Percentiles rank a stretch among this genome's conserved stretches.
Evolutionary conservation across 2,888 invertebrate species (phyloP).

Genomic region (Drosophila emarginata): DNA sequence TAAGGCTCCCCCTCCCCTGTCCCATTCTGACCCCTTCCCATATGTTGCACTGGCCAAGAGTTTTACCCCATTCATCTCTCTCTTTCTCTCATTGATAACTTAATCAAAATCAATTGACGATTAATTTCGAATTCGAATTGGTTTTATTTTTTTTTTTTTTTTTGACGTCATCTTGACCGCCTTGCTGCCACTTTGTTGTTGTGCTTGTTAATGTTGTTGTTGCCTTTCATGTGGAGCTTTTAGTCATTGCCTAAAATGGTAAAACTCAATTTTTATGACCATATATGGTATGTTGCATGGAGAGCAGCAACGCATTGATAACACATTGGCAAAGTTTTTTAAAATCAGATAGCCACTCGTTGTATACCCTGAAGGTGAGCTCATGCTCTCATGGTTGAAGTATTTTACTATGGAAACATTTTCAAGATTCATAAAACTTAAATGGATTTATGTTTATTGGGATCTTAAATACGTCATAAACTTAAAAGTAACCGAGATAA

Average conservation of each 20-base stretch:
- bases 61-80: background rate
- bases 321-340: background rate
- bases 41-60: no score
- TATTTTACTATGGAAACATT: no score
- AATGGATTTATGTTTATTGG: no score
- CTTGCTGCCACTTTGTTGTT: constrained; percentile 8
- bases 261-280: constrained; percentile 57
- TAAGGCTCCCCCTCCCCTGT: background rate
- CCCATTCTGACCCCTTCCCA: background rate
- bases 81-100: constrained; percentile 40
- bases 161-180: constrained; percentile 20
- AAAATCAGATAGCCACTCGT: background rate
- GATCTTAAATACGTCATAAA: no score
- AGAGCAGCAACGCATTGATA: constrained; percentile 32
- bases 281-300: constrained; percentile 50
- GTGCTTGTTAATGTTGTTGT: no score
- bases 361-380: background rate
- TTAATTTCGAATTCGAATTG: constrained; percentile 11
- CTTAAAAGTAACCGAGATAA: no score
- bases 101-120: constrained; percentile 53
- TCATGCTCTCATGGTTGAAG: no score
- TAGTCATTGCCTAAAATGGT: constrained; percentile 67
- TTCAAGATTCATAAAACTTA: no score
- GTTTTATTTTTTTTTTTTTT: background rate
- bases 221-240: background rate